Evolutionary conservation across 2,888 invertebrate genomes (phyloP).

Genomic region (Mamestra brassicae): DNA sequence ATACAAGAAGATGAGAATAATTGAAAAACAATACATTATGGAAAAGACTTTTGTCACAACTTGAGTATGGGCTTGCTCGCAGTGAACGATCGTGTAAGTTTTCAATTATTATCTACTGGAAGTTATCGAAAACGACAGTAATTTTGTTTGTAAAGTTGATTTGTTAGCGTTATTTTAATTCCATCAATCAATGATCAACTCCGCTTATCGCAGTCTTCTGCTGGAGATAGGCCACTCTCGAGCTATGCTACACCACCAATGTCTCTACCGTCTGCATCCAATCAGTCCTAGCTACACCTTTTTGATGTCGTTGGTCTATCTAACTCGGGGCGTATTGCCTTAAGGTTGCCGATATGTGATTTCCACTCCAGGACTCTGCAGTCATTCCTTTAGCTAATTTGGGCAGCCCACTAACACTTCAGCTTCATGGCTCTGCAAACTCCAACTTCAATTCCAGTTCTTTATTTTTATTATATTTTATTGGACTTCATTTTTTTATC

Average conservation of each 20-base stretch:
- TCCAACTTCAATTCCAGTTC: too few relatives aligned
- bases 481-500: too few relatives aligned
- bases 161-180: neutral
- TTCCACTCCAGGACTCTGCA: too few relatives aligned
- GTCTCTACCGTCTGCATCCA: neutral
- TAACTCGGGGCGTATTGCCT: neutral
- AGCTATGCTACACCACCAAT: neutral
- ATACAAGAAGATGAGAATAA: too few relatives aligned
- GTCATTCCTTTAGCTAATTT: too few relatives aligned
- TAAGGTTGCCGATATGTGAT: too few relatives aligned
- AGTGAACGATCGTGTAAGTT: neutral
- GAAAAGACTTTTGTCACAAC: neutral
- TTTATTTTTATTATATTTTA: too few relatives aligned
- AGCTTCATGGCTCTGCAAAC: too few relatives aligned
- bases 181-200: neutral
- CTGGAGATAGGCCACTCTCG: too few relatives aligned
- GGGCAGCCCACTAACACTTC: too few relatives aligned
- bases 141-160: neutral
- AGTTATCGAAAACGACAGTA: neutral
- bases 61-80: neutral
- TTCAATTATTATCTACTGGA: neutral
- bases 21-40: neutral
- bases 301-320: neutral
- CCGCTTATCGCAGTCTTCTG: neutral
- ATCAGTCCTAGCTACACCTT: neutral